phyloP scores from a whole-genome alignment of 2,113 vertebrate species.

The Mobula birostris region DNA sequence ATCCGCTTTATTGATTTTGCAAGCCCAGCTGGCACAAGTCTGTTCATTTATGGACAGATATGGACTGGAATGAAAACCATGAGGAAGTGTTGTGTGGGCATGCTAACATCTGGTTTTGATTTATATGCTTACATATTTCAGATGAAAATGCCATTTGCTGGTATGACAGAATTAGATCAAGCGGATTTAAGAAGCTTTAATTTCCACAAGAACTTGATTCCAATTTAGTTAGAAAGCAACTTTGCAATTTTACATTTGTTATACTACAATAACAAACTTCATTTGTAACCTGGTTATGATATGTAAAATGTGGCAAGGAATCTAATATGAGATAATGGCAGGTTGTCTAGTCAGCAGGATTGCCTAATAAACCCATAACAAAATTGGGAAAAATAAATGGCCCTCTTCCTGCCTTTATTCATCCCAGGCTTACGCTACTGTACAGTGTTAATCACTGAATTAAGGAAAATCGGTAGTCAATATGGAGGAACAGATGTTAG shows the following conservation, averaged over 20 bases:
- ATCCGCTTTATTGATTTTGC: not conserved
- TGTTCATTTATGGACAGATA: not conserved
- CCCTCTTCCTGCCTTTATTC: too few relatives aligned
- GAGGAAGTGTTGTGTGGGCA: not conserved
- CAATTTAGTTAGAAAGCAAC: not conserved
- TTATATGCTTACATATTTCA: not conserved
- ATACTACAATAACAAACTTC: too few relatives aligned
- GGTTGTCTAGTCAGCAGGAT: too few relatives aligned
- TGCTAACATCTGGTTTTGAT: not conserved
- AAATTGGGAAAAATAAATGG: too few relatives aligned
- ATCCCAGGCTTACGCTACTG: too few relatives aligned
- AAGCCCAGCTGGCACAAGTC: not conserved
- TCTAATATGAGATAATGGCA: too few relatives aligned
- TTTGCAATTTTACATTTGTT: not conserved
- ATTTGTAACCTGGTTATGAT: too few relatives aligned
- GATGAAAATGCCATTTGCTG: not conserved
- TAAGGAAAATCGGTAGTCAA: not conserved
- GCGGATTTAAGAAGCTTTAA: not conserved
- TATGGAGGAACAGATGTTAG: not conserved
- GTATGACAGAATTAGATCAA: not conserved
- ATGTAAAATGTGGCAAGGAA: not conserved
- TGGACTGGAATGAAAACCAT: not conserved
- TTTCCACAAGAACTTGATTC: not conserved
- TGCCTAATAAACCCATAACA: too few relatives aligned
- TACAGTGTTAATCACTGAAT: not conserved